Percentiles rank a stretch among this genome's conserved stretches.
Evolutionary conservation across 1,140 invertebrate genomes (phyloP).

Genomic region (Macrotrachela quadricornifera): DNA sequence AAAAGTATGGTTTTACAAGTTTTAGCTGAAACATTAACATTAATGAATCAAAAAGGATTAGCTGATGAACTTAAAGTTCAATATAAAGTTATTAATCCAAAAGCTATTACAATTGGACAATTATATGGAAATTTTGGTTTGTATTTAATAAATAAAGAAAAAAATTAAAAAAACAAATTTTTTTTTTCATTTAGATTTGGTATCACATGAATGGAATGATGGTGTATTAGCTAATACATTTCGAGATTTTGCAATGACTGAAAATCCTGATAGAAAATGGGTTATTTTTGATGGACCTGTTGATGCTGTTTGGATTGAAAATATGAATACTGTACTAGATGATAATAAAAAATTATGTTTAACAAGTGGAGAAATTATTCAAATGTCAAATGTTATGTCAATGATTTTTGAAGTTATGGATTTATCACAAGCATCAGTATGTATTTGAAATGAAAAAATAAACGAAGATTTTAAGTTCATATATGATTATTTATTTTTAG

Average conservation of each 20-base stretch:
- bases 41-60: conserved; percentile 19
- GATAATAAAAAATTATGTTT: conserved; percentile 34
- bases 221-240: conserved; percentile 37
- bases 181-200: conserved; percentile 15
- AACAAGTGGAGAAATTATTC: conserved; percentile 33
- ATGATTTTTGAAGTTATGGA: conserved; percentile 33
- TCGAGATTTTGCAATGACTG: conserved; percentile 27
- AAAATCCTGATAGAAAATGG: conserved; percentile 29
- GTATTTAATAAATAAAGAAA: conserved; percentile 31
- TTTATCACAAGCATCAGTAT: conserved; percentile 37
- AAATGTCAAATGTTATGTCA: conserved; percentile 31
- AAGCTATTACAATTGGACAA: conserved; percentile 32
- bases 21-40: conserved; percentile 47
- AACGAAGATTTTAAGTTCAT: background rate
- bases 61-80: conserved; percentile 22
- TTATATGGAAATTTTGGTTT: conserved; percentile 31
- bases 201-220: conserved; percentile 32
- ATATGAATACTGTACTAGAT: conserved; percentile 34
- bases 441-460: conserved; percentile 9
- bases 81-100: conserved; percentile 28
- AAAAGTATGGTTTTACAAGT: conserved; percentile 36
- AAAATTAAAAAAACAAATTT: background rate
- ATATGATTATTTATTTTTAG: conserved; percentile 12
- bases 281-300: conserved; percentile 32
- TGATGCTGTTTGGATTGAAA: conserved; percentile 33